Evolutionary conservation across 1,140 invertebrate species (phyloP).

Genomic region (Papilio machaon): DNA sequence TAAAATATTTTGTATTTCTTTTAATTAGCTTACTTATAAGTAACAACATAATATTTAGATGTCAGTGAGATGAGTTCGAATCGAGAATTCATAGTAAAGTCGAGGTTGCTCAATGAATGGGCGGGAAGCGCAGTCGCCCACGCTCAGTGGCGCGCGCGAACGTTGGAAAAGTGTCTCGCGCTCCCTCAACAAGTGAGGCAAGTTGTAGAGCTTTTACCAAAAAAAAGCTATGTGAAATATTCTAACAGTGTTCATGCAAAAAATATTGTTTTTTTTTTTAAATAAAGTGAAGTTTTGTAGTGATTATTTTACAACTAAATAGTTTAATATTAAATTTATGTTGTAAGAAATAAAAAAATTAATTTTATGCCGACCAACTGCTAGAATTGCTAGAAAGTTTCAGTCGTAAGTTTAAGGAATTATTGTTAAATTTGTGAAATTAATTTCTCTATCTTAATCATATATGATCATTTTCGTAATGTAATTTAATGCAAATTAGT

Average conservation of each 20-base stretch:
- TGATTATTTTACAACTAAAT: neutral
- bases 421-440: neutral
- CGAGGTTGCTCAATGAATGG: constrained; percentile 67
- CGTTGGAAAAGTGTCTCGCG: constrained; percentile 52
- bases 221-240: constrained; percentile 4
- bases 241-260: neutral
- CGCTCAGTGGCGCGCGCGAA: constrained; percentile 75
- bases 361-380: neutral
- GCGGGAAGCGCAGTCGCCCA: constrained; percentile 72
- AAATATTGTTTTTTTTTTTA: neutral
- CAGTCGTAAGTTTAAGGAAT: neutral
- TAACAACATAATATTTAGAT: neutral
- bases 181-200: constrained; percentile 67
- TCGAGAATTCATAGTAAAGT: constrained; percentile 60
- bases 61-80: constrained; percentile 36
- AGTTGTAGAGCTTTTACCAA: neutral
- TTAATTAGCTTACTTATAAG: too few species aligned
- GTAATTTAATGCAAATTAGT: too few species aligned
- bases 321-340: constrained; percentile 2
- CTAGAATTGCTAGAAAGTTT: neutral
- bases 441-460: neutral
- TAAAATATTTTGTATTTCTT: too few species aligned
- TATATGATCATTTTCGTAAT: neutral
- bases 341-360: neutral
- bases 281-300: constrained; percentile 1